A percentile compares a stretch with the other conserved stretches of the same genome.
Conservation (phyloP, 2,797 vertebrate genomes). For the Sebastes diaconus region DNA sequence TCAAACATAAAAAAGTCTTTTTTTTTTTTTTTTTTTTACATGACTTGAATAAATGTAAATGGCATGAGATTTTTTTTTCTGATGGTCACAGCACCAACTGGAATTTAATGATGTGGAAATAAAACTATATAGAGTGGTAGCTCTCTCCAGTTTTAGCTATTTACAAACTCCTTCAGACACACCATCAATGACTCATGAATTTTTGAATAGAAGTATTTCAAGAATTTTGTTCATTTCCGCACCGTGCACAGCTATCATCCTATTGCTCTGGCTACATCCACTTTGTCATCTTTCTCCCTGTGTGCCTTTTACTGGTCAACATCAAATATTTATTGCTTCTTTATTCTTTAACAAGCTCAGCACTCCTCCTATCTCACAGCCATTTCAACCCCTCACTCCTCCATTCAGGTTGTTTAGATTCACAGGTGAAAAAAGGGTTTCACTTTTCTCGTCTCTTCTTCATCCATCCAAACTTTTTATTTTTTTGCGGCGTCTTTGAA, state of each 20-base stretch:
- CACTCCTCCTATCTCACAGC: conserved; percentile 56
- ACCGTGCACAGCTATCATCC: conserved; percentile 63
- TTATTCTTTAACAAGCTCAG: conserved; percentile 75
- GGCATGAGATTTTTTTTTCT: conserved; percentile 52
- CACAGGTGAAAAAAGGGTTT: conserved; percentile 57
- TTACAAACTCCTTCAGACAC: conserved; percentile 74
- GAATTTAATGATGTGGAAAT: conserved; percentile 60
- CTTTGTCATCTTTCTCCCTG: conserved; percentile 67
- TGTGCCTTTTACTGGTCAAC: conserved; percentile 71
- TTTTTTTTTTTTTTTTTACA: conserved; percentile 7
- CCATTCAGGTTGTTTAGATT: conserved; percentile 51
- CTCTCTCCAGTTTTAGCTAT: conserved; percentile 70
- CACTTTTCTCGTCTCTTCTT: conserved; percentile 35
- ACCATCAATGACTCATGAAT: conserved; percentile 70
- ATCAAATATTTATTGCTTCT: conserved; percentile 88
- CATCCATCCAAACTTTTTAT: conserved; percentile 25
- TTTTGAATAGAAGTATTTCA: conserved; percentile 74
- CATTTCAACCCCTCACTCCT: conserved; percentile 28
- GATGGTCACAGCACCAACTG: conserved; percentile 74
- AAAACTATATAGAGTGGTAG: conserved; percentile 60
- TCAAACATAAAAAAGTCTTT: conserved; percentile 58
- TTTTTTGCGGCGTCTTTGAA: conserved; percentile 26
- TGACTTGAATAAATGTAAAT: conserved; percentile 53
- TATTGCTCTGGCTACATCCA: conserved; percentile 77
- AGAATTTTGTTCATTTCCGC: conserved; percentile 71